Evolutionary conservation across 1,140 invertebrate genomes (phyloP), one percentile per base, ranked within the genome.

Genomic region (Anagrus nilaparvatae): DNA sequence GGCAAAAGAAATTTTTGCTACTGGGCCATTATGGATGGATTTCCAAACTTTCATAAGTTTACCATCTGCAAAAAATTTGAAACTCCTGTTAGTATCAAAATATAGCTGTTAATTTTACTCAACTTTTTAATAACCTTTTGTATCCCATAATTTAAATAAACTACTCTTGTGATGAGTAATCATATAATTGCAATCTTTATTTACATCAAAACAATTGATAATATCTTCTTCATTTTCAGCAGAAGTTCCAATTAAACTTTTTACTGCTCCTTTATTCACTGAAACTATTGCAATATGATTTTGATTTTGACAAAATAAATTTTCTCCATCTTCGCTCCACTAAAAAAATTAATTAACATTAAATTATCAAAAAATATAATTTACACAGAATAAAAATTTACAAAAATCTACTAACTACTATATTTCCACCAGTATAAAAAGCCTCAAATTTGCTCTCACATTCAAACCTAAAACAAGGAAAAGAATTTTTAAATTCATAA

Each of bases 11-110:
- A 96, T 70, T 46, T 65, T 69, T 1, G 75, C 67, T 25, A 96
- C 78, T 10, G 87, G 85, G n/a, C 87, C 84, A 61, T 79, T 82
- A 60, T 96, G 92, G 32, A 89, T 77, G 18, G 79, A 81, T 67
- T 83, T 81, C 84, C 84, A 89, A 47, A 77, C 56, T 64, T 87
- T 87, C 13, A 70, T 51, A 27, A 83, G 51, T 51, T 71, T 72
- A n/a, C 72, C 74, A 25, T 76, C 75, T 67, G 46, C 35, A 51
- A 52, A 32, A 2, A 20, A 21, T 17, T 1, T 7, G n/a, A 32
- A 32, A 33, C 12, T 31, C 5, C n/a, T 14, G n/a, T n/a, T n/a
- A n/a, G n/a, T n/a, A n/a, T n/a, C n/a, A n/a, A n/a, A n/a, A n/a
- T n/a, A n/a, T n/a, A n/a, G n/a, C n/a, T n/a, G n/a, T n/a, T n/a